A percentile compares a stretch with the other conserved stretches of the same genome.
Conservation (phyloP, 2,888 invertebrate genomes). For the Drosophila paucipuncta region DNA sequence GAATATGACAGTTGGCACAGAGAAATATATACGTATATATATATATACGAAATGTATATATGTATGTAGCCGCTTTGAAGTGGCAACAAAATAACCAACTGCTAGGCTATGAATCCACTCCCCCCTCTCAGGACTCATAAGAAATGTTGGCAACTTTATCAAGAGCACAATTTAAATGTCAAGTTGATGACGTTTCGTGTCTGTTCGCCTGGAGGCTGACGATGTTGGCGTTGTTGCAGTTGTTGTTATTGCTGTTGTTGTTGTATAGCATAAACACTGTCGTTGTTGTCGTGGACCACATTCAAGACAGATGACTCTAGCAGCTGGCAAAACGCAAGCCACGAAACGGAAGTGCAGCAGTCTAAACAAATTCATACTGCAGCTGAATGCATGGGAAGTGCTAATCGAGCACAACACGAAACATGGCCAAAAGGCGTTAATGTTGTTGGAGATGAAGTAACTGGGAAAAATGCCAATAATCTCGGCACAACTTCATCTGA, state of each 20-base stretch:
- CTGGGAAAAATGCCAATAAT: conserved; percentile 17
- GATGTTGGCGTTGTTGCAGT: conserved; percentile 44
- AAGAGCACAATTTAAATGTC: conserved; percentile 80
- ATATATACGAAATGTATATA: not conserved
- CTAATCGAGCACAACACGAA: conserved; percentile 73
- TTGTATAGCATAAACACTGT: too few relatives aligned
- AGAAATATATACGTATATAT: conserved; percentile 18
- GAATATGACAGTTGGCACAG: conserved; percentile 66
- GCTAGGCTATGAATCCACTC: conserved; percentile 14
- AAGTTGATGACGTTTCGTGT: conserved; percentile 77
- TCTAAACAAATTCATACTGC: conserved; percentile 74
- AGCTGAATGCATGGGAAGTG: conserved; percentile 68
- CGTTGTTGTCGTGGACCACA: conserved; percentile 30
- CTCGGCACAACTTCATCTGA: conserved; percentile 16
- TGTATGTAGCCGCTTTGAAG: conserved; percentile 42
- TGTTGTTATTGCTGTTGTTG: conserved; percentile 6
- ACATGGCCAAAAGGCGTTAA: conserved; percentile 50
- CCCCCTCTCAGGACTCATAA: conserved; percentile 28
- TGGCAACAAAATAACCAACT: conserved; percentile 63
- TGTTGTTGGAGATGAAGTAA: conserved; percentile 19
- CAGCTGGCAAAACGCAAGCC: conserved; percentile 64
- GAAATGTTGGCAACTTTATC: conserved; percentile 80
- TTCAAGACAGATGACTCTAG: conserved; percentile 61
- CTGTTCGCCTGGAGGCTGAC: conserved; percentile 58
- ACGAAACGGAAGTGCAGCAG: conserved; percentile 76